Conservation (phyloP, 1,140 invertebrate species). For the Atta texana region DNA sequence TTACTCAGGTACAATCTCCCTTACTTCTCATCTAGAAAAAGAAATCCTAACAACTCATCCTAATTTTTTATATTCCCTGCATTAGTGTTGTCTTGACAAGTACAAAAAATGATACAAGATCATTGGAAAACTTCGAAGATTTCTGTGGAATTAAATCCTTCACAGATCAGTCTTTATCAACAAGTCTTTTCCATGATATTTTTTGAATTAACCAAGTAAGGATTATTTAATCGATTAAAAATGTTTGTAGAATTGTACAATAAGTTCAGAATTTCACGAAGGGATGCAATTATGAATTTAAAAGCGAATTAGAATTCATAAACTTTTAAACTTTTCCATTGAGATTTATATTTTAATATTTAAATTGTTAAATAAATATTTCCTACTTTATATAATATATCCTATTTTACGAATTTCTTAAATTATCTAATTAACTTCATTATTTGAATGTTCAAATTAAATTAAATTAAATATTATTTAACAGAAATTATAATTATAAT, state of each 20-base stretch:
- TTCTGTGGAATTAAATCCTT: not conserved
- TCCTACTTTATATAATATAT: no score
- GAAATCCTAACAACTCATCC: not conserved
- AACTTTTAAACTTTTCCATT: not conserved
- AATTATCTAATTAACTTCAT: not conserved
- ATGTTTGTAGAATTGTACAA: not conserved
- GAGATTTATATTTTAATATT: not conserved
- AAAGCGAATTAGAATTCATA: not conserved
- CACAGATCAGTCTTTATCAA: not conserved
- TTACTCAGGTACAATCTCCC: conserved; percentile 84
- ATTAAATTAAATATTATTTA: not conserved
- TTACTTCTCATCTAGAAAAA: not conserved
- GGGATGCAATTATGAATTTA: not conserved
- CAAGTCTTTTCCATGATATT: not conserved
- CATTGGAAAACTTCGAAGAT: not conserved
- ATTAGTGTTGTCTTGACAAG: not conserved
- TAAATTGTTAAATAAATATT: not conserved
- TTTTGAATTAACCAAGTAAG: not conserved
- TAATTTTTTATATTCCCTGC: not conserved
- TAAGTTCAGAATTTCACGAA: not conserved
- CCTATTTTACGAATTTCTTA: not conserved
- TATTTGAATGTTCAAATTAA: not conserved
- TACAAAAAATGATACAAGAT: not conserved
- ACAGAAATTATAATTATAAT: not conserved
- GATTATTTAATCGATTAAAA: not conserved